These are phyloP conservation scores for Megaceryle torquata DNA, from an alignment of 2,113 vertebrate species.

Conservation along the genomic window DNA sequence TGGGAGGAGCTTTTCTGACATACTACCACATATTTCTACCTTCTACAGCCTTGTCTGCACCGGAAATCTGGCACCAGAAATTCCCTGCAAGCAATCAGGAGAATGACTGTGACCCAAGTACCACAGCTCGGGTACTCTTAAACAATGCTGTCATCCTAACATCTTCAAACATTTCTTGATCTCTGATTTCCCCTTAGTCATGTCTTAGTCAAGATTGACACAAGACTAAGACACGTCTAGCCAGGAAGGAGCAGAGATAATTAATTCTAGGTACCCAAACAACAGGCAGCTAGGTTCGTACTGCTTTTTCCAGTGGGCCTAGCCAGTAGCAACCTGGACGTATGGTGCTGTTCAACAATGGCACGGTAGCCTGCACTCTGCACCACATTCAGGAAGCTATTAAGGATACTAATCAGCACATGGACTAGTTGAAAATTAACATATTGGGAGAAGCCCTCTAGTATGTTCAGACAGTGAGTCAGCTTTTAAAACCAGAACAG, in stretches of 20 bases:
- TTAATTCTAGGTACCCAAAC: background rate
- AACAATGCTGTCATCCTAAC: background rate
- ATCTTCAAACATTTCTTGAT: background rate
- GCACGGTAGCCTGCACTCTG: background rate
- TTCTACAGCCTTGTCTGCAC: background rate
- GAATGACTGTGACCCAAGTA: background rate
- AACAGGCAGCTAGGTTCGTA: background rate
- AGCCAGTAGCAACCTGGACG: background rate
- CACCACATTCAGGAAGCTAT: background rate
- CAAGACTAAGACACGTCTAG: background rate
- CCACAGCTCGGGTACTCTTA: background rate
- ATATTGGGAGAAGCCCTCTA: conserved; percentile 41
- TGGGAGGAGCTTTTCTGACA: background rate
- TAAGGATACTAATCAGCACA: conserved; percentile 15
- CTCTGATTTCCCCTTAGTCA: conserved; percentile 25
- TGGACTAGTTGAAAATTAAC: conserved; percentile 35
- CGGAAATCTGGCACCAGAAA: background rate
- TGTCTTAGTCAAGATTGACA: background rate
- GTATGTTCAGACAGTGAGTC: conserved; percentile 65
- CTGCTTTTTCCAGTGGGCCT: background rate
- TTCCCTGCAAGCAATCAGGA: background rate
- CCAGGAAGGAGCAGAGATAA: background rate
- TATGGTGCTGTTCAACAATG: background rate
- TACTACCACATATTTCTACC: background rate
- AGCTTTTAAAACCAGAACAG: conserved; percentile 65